A percentile compares a stretch with the other conserved stretches of the same genome.
Evolutionary conservation across 2,888 invertebrate genomes (phyloP).

Genomic region (Leucophenga maculata): DNA sequence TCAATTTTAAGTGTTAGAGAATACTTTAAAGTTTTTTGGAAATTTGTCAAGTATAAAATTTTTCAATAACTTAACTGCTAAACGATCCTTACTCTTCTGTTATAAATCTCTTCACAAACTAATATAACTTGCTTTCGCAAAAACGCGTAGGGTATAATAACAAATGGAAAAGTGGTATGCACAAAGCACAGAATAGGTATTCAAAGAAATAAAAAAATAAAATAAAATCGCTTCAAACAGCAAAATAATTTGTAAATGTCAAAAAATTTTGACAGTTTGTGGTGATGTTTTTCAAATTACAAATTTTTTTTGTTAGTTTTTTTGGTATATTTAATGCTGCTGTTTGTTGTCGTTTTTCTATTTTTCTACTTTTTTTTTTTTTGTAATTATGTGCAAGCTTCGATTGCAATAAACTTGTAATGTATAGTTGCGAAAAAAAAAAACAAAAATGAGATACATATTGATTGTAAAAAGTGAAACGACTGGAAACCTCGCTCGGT

Average conservation of each 20-base stretch:
- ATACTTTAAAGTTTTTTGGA: too few relatives aligned
- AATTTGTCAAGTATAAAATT: too few relatives aligned
- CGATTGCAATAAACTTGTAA: slow-evolving; percentile 19
- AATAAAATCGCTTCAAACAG: slow-evolving; percentile 51
- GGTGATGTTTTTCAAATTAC: slow-evolving; percentile 71
- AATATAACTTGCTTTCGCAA: background rate
- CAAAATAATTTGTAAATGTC: slow-evolving; percentile 71
- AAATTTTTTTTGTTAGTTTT: slow-evolving; percentile 30
- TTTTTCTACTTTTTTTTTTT: background rate
- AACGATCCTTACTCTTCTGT: too few relatives aligned
- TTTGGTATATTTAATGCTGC: background rate
- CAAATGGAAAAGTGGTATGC: slow-evolving; percentile 29
- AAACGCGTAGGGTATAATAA: slow-evolving; percentile 33
- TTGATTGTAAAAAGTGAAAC: background rate
- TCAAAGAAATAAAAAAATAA: slow-evolving; percentile 29
- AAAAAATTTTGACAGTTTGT: slow-evolving; percentile 71
- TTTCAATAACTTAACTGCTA: too few relatives aligned
- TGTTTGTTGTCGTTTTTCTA: slow-evolving; percentile 17
- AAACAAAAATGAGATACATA: background rate
- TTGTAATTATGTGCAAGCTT: slow-evolving; percentile 18
- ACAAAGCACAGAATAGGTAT: slow-evolving; percentile 23
- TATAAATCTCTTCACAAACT: too few relatives aligned
- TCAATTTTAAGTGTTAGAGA: too few relatives aligned
- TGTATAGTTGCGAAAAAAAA: background rate
- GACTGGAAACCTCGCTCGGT: background rate